phyloP scores from a whole-genome alignment of 92 coral and sea anemone species.

The Heteractis magnifica region DNA sequence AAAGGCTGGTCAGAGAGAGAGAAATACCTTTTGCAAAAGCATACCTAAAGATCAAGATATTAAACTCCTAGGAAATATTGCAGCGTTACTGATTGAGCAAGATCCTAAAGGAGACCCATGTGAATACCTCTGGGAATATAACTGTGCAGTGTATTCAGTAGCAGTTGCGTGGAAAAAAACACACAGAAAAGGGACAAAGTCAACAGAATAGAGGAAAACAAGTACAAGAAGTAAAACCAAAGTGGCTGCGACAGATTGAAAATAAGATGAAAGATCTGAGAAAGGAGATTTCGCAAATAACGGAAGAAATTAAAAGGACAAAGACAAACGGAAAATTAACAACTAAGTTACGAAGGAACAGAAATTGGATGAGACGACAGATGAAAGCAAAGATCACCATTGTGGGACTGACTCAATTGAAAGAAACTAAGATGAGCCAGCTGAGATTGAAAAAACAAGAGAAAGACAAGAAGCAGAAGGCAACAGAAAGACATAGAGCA shows the following conservation, averaged over 20 bases:
- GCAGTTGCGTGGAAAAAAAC: background rate
- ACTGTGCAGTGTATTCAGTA: background rate
- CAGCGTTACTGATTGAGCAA: background rate
- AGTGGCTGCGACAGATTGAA: background rate
- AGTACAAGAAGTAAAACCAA: background rate
- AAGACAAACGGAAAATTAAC: background rate
- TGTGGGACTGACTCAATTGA: background rate
- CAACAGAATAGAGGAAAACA: background rate
- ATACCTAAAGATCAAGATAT: constrained; percentile 5
- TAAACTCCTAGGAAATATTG: background rate
- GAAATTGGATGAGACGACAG: background rate
- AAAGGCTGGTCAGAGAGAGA: background rate
- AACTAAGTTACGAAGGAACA: background rate
- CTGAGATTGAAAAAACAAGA: constrained; percentile 9
- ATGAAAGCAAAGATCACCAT: background rate
- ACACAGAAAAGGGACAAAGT: background rate
- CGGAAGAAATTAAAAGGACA: too few species aligned
- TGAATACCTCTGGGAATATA: background rate
- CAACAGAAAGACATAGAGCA: constrained; percentile 4
- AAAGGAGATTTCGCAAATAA: background rate
- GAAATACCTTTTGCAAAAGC: background rate
- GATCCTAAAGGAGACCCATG: background rate
- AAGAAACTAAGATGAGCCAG: background rate
- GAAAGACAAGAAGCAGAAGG: background rate
- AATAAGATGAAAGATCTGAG: background rate